Conservation (phyloP, 2,797 vertebrate species). For the Gambusia yucatana region DNA sequence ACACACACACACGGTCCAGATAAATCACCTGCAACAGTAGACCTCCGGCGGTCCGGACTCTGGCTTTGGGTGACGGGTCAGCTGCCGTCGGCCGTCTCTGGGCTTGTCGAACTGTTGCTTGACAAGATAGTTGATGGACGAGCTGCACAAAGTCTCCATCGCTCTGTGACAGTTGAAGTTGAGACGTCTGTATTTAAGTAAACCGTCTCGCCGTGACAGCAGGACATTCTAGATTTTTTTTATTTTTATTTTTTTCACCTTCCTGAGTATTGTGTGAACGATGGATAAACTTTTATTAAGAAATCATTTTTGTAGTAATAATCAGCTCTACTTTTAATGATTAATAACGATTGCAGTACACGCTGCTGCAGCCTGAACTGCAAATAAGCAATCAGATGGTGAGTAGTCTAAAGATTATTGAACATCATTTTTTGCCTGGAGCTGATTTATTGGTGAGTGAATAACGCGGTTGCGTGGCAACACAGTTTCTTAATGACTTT, state of each 20-base stretch:
- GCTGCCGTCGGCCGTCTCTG: constrained; percentile 69
- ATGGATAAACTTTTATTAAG: neutral
- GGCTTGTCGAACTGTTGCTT: constrained; percentile 52
- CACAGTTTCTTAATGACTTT: neutral
- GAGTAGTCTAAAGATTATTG: neutral
- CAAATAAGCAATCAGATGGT: neutral
- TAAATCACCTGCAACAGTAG: constrained; percentile 71
- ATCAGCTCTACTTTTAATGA: neutral
- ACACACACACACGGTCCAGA: constrained; percentile 60
- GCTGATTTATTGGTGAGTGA: neutral
- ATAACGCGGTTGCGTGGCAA: neutral
- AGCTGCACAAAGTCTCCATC: constrained; percentile 43
- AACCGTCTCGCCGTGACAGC: neutral
- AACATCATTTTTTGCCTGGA: neutral
- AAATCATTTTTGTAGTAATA: neutral
- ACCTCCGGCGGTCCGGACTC: constrained; percentile 54
- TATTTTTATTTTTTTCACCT: neutral
- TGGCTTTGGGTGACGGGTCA: constrained; percentile 57
- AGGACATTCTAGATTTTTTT: neutral
- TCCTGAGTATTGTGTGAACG: neutral
- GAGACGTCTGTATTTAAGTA: neutral
- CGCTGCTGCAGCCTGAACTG: neutral
- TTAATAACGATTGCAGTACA: neutral
- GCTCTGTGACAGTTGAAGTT: constrained; percentile 7
- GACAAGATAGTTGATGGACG: constrained; percentile 44